phyloP scores from a whole-genome alignment of 2,113 vertebrate species.

The Bambusicola thoracicus region DNA sequence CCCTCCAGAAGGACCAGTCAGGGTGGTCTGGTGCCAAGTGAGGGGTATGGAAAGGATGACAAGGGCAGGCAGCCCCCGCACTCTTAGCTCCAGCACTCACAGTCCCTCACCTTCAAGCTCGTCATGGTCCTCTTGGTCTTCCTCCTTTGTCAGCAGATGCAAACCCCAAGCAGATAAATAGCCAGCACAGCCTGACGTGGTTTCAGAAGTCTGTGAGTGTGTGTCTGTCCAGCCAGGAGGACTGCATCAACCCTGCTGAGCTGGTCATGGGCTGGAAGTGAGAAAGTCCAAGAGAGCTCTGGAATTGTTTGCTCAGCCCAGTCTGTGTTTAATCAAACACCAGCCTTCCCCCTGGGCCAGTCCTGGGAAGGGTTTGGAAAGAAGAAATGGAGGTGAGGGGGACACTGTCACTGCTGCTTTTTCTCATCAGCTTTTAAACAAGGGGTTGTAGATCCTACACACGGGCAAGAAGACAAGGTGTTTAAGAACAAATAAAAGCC shows the following conservation, averaged over 20 bases:
- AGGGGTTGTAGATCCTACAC: neutral
- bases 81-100: neutral
- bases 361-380: neutral
- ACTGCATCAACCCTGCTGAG: neutral
- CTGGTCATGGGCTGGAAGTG: conserved; percentile 9
- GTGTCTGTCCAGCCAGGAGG: neutral
- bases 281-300: conserved; percentile 73
- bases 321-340: conserved; percentile 79
- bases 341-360: conserved; percentile 24
- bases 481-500: neutral
- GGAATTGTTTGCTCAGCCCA: conserved; percentile 62
- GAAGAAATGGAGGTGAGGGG: neutral
- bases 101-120: conserved; percentile 85
- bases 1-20: neutral
- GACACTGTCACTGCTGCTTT: rapidly evolving
- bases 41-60: neutral
- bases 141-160: neutral
- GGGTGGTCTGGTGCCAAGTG: neutral
- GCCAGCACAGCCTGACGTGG: neutral
- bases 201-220: neutral
- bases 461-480: neutral
- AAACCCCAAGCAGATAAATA: neutral
- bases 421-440: neutral
- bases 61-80: neutral
- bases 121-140: conserved; percentile 75